Evolutionary conservation across 2,888 invertebrate genomes (phyloP), one percentile per base, ranked within the genome.

Genomic region (Caenorhabditis sp.): DNA sequence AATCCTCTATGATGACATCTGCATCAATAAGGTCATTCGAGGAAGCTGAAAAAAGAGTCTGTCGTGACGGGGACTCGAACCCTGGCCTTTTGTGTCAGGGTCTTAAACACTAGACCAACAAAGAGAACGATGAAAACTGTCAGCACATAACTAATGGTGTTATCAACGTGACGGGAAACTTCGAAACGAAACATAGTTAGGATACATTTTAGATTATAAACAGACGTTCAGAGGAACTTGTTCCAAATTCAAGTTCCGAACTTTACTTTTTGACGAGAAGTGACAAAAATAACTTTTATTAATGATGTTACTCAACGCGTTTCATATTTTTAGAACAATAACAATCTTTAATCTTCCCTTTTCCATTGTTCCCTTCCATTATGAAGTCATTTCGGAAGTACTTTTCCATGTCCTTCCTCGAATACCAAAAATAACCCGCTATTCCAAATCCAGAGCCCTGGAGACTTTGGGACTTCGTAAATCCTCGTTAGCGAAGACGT

Each of bases 41-140:
- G n/a, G 10, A 51, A n/a, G 10, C 8, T 16, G n/a, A 51, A 51
- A 54, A 54, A 54, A 24, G 7, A 19, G 22, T 81, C 35, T 85
- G 82, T 79, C 85, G 85, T 82, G 83, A 83, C 85, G 74, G 85
- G 85, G 85, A 85, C 83, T 85, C 85, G 85, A 85, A 85, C 82
- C 85, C 82, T 69, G 85, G 85, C 85, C 85, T 82, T 85, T 77
- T 83, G 85, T 82, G 85, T 85, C 83, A 85, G 82, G 83, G 85
- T 80, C 83, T 80, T 83, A 85, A 85, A 80, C 85, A 85, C 85
- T 85, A 85, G 85, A 85, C 85, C 82, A 85, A 82, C 82, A 85
- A 81, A 82, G 85, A 85, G 75, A 51, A 10, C 26, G 54, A 24
- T 7, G 54, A 10, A 10, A 2, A 54, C 26, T 5, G 38, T 38